Evolutionary conservation across 2,888 invertebrate genomes (phyloP), one percentile per base, ranked within the genome.

Genomic region (Cancer borealis): DNA sequence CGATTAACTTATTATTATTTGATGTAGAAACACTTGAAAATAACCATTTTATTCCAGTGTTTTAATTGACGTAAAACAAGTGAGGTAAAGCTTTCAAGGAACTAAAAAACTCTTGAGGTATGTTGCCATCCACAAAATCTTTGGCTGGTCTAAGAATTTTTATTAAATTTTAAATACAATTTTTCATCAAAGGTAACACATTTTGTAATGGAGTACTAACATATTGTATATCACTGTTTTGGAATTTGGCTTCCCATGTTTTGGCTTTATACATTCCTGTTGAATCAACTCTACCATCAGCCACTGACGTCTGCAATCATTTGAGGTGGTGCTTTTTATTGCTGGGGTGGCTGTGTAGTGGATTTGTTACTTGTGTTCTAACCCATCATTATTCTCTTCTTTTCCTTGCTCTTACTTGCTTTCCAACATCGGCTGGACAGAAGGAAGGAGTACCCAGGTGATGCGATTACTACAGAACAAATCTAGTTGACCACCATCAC

Each of bases 391-490:
- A 26, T 93, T 84, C 49, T 91, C 46, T 46, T 46, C 54, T 47
- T 90, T 90, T 89, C 60, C 66, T 46, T 91, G 26, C 91, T 87
- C 91, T 88, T 46, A 66, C 60, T 92, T 93, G 93, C 95, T 95
- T 95, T n/a, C 93, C 39, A 60, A 39, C 91, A 89, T 66, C 88
- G 88, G 88, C 89, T 91, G 92, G 91, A 91, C 92, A 95, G 95
- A 91, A 92, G 95, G 93, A 95, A 95, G 93, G 95, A 95, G 93
- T 93, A 87, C 66, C 91, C 95, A 95, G 95, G 95, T 95, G 95
- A 95, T 93, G 93, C 93, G 93, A 93, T 95, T 92, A 93, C 93
- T 84, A 95, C 95, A 92, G 95, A 95, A 93, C 95, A 95, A 91
- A 95, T 95, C 79, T 95, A 95, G 93, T 91, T 93, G 79, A 93